Evolutionary conservation across 2,888 invertebrate genomes (phyloP), one percentile per base, ranked within the genome.

Genomic region (Polymixis flavicincta): DNA sequence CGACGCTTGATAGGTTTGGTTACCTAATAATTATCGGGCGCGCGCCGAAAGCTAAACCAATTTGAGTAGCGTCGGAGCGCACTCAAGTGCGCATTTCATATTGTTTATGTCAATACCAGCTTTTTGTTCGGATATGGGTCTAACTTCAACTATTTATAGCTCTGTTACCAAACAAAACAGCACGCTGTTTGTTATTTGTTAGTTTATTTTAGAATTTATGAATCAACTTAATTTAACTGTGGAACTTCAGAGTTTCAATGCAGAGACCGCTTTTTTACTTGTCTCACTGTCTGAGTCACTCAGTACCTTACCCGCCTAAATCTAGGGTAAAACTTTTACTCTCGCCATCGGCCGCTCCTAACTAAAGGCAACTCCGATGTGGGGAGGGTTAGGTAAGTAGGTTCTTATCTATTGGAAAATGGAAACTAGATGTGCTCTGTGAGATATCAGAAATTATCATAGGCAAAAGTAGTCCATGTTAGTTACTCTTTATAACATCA

Each of bases 11-110:
- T 94, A 92, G 91, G 82, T 93, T 93, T 90, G 92, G 93, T 93
- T 93, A 92, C 93, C 93, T 93, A 92, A 91, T 95, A 94, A 95
- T 95, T 95, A 95, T 94, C 93, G 94, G 88, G 93, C 93, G 93
- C 93, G 90, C 92, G 95, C 94, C 94, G 93, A 94, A 95, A 95
- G 93, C 93, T 92, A 91, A 92, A 93, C 92, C 93, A 93, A 94
- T 94, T 94, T 92, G 92, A 92, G 91, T 87, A 86, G 89, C 87
- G 89, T 88, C 91, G 91, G 83, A 55, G 90, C 87, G 80, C 86
- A 88, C 90, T 94, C 93, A 92, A 95, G 95, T 95, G 94, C 91
- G 92, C 92, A 93, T 93, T 94, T 93, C 89, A 87, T 92, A 94
- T 94, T 94, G 92, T 92, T 94, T 93, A 92, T 93, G 94, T 95